Conservation (phyloP, 1,140 invertebrate genomes). For the Drosophila watanabei region DNA sequence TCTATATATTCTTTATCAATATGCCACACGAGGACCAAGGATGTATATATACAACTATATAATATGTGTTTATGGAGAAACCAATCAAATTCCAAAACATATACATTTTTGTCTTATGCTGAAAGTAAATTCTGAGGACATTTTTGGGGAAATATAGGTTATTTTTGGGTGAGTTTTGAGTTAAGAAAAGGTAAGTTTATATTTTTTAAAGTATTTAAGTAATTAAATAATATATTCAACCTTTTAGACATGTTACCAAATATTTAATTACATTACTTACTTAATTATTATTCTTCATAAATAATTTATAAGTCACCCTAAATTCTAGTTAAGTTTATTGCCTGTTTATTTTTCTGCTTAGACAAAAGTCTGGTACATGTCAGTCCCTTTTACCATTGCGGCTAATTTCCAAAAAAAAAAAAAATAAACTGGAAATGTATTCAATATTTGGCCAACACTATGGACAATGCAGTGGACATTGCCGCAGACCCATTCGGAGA, state of each 20-base stretch:
- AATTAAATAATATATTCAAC: neutral
- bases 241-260: no score
- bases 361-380: constrained; percentile 22
- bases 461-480: constrained; percentile 19
- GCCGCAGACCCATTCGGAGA: constrained; percentile 2
- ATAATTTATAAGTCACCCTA: neutral
- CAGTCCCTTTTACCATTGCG: constrained; percentile 6
- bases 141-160: neutral
- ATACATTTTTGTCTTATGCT: neutral
- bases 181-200: no score
- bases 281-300: no score
- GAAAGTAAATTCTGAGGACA: neutral
- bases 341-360: constrained; percentile 21
- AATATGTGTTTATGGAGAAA: constrained; percentile 5
- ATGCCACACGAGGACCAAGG: constrained; percentile 33
- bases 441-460: constrained; percentile 36
- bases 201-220: neutral
- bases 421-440: constrained; percentile 9
- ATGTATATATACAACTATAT: constrained; percentile 1
- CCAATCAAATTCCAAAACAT: constrained; percentile 24
- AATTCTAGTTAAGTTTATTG: neutral
- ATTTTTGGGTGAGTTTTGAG: neutral
- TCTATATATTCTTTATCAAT: constrained; percentile 56
- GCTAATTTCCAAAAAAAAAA: constrained; percentile 28
- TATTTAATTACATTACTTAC: no score